Evolutionary conservation across 2,888 invertebrate species (phyloP).

Genomic region (Caenorhabditis macrosperma): DNA sequence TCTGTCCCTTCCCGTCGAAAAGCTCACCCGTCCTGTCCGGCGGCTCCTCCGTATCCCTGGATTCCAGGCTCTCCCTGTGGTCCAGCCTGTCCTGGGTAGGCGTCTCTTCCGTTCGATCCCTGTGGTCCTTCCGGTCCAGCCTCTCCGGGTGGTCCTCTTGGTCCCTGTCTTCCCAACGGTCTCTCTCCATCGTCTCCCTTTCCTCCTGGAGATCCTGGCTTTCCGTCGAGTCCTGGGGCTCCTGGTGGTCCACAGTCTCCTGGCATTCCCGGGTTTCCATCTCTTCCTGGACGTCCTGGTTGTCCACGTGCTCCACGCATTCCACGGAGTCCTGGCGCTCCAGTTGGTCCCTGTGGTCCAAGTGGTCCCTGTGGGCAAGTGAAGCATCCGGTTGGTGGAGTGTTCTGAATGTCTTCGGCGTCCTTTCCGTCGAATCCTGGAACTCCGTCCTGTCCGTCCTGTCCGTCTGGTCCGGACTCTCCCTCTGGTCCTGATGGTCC

Average conservation of each 20-base stretch:
- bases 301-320: conserved; percentile 75
- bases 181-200: conserved; percentile 77
- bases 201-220: conserved; percentile 73
- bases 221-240: conserved; percentile 71
- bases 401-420: conserved; percentile 74
- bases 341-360: conserved; percentile 70
- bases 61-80: conserved; percentile 72
- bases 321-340: conserved; percentile 74
- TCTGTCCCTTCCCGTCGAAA: neutral
- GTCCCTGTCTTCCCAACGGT: conserved; percentile 74
- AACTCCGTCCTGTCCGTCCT: conserved; percentile 71
- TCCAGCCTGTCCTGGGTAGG: conserved; percentile 68
- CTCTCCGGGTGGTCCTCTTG: conserved; percentile 73
- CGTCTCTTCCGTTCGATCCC: conserved; percentile 64
- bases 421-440: conserved; percentile 73
- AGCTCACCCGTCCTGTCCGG: conserved; percentile 65
- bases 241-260: conserved; percentile 71
- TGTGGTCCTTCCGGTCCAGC: conserved; percentile 67
- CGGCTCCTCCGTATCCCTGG: conserved; percentile 72
- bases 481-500: conserved; percentile 71
- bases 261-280: conserved; percentile 72
- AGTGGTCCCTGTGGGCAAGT: conserved; percentile 70
- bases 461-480: conserved; percentile 66
- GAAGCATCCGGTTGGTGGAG: conserved; percentile 75
- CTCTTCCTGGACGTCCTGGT: conserved; percentile 71